Conservation (phyloP, 2,113 vertebrate genomes). For the Puffinus mauretanicus region DNA sequence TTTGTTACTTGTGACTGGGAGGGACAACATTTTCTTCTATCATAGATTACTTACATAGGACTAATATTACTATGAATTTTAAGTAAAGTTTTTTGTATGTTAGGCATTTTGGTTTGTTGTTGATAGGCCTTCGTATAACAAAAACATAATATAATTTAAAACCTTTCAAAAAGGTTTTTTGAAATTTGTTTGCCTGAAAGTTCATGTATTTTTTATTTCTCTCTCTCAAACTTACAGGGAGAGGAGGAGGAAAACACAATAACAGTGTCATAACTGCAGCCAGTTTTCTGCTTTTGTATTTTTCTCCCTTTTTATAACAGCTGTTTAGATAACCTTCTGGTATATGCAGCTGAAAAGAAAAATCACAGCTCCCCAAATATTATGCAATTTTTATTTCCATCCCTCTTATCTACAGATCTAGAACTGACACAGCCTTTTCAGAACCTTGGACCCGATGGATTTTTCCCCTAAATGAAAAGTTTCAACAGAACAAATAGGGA, state of each 20-base stretch:
- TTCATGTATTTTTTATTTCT: neutral
- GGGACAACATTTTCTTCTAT: neutral
- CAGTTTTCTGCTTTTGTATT: neutral
- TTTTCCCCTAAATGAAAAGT: neutral
- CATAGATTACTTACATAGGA: neutral
- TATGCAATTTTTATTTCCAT: neutral
- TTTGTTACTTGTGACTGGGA: fast-evolving
- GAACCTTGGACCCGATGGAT: neutral
- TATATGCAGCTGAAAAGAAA: neutral
- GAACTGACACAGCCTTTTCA: neutral
- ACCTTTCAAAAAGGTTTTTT: neutral
- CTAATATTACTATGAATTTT: neutral
- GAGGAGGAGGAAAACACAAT: neutral
- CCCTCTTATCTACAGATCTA: neutral
- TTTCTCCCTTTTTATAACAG: neutral
- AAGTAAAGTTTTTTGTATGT: neutral
- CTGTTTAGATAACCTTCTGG: neutral
- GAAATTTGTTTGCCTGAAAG: neutral
- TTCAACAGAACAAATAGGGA: neutral
- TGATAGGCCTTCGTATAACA: neutral
- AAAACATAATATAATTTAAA: neutral
- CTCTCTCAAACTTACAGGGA: neutral
- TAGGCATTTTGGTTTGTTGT: neutral
- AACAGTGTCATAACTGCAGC: neutral
- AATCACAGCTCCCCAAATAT: neutral